A percentile compares a stretch with the other conserved stretches of the same genome.
Evolutionary conservation across 2,888 invertebrate genomes (phyloP).

Genomic region (Troides helena): DNA sequence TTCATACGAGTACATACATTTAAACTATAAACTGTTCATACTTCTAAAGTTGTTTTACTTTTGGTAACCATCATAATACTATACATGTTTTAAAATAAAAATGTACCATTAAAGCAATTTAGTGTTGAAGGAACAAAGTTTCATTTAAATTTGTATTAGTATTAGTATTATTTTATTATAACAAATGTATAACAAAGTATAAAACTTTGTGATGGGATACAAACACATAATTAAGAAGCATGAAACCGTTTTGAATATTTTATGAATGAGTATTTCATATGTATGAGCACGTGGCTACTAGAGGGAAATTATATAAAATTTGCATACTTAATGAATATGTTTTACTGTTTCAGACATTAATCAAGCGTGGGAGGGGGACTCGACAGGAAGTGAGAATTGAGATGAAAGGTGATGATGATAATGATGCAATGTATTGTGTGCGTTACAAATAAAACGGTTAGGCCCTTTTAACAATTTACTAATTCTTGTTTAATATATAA

Average conservation of each 20-base stretch:
- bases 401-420: background rate
- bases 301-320: conserved; percentile 69
- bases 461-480: background rate
- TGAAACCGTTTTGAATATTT: conserved; percentile 78
- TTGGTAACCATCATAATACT: too few species aligned
- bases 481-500: background rate
- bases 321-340: conserved; percentile 70
- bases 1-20: too few species aligned
- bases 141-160: background rate
- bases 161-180: conserved; percentile 4
- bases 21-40: too few species aligned
- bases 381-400: background rate
- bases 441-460: background rate
- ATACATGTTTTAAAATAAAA: too few species aligned
- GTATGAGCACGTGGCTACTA: conserved; percentile 74
- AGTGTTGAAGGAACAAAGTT: background rate
- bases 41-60: too few species aligned
- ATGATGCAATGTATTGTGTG: background rate
- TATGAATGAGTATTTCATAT: conserved; percentile 76
- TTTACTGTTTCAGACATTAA: conserved; percentile 42
- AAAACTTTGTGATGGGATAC: conserved; percentile 63
- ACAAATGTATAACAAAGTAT: conserved; percentile 46
- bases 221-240: conserved; percentile 77
- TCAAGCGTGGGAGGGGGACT: conserved; percentile 5
- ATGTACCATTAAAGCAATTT: too few species aligned